phyloP scores from a whole-genome alignment of 2,888 invertebrate species.

The Acronicta leporina region DNA sequence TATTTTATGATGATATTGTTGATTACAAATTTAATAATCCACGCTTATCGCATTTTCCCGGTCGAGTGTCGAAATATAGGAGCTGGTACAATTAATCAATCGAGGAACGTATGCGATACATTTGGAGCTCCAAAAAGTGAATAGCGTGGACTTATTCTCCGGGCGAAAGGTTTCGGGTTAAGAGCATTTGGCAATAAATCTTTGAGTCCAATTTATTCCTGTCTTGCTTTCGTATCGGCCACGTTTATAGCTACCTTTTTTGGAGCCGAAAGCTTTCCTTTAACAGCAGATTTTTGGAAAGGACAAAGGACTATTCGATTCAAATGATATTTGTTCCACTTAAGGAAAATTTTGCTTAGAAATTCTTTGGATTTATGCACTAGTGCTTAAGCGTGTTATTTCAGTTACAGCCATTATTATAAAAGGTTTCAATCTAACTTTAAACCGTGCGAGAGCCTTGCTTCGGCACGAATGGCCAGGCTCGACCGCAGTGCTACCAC shows the following conservation, averaged over 20 bases:
- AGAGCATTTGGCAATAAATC: conserved; percentile 88
- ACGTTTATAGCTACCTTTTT: conserved; percentile 78
- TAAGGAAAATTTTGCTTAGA: conserved; percentile 23
- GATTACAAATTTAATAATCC: conserved; percentile 42
- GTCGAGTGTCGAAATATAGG: conserved; percentile 16
- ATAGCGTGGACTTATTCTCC: conserved; percentile 68
- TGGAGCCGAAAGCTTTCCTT: conserved; percentile 75
- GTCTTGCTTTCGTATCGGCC: conserved; percentile 78
- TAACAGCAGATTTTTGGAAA: conserved; percentile 72
- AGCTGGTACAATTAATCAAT: conserved; percentile 32
- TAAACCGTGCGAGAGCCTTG: too few relatives aligned
- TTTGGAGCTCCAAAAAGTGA: conserved; percentile 66
- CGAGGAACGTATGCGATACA: conserved; percentile 48
- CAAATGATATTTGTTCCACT: conserved; percentile 66
- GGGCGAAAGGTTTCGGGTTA: conserved; percentile 76
- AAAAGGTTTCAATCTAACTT: conserved; percentile 27
- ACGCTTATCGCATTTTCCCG: conserved; percentile 10
- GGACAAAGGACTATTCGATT: conserved; percentile 80
- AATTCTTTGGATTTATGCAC: conserved; percentile 13
- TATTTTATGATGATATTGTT: conserved; percentile 44
- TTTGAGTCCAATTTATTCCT: conserved; percentile 82
- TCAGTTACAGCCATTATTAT: conserved; percentile 22
- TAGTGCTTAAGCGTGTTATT: conserved; percentile 19
- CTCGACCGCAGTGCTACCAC: too few relatives aligned
- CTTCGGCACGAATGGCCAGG: too few relatives aligned